Evolutionary conservation across 2,113 vertebrate genomes (phyloP), one percentile per base, ranked within the genome.

Genomic region (Macquaria ambigua): DNA sequence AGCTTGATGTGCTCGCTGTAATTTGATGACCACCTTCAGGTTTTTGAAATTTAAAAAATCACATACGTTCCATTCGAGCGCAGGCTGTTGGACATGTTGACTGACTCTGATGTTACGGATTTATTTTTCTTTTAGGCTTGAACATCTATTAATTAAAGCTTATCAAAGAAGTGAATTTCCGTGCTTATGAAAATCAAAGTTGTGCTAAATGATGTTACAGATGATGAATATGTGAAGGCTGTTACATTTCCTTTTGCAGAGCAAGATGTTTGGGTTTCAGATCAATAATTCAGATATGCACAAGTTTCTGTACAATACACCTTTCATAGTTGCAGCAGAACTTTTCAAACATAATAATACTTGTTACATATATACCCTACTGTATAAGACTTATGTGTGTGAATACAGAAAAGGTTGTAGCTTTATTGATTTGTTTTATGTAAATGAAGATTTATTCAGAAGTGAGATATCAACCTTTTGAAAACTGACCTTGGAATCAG

Each of bases 61-160:
- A 20, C 61, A 88, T 61, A 43, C 46, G 10, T 66, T 74, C 21
- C 10, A 12, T 86, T 82, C 0, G 39, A 25, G 25, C 28, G 0
- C 91, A 79, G 83, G 66, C 85, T 91, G 85, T 75, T 68, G 53
- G 64, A 76, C 1, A 39, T 14, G 64, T 71, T 59, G 46, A 50
- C 74, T 15, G 23, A 78, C 68, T 67, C 73, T 84, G 69, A 90
- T 87, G 79, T 64, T 85, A 23, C 28, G 53, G 58, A 67, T 88
- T 84, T n/a, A 64, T 78, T 58, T 82, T 37, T 56, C 28, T 72
- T 82, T 81, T 82, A n/a, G 20, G 77, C 46, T 56, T 62, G 12
- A 79, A 25, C 56, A 23, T 76, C 41, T 77, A 77, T 83, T 66
- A 89, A 90, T 92, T 74, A 87, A 81, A 74, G 76, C 72, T 74